Conservation (phyloP, 2,113 vertebrate species). For the Forbesichthys papilliferus region DNA sequence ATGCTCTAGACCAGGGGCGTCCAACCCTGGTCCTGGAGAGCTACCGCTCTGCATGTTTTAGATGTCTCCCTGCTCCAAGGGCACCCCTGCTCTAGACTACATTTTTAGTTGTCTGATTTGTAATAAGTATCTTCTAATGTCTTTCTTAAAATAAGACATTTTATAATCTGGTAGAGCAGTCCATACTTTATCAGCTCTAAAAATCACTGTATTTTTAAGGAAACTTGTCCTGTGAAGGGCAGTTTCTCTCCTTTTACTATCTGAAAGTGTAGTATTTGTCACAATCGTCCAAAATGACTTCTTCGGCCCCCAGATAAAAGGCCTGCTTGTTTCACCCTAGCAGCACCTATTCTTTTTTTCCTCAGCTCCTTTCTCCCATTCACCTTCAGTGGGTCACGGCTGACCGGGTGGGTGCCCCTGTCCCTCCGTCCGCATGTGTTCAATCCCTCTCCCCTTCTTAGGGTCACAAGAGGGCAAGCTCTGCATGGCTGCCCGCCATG, state of each 20-base stretch:
- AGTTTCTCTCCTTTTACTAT: conserved; percentile 27
- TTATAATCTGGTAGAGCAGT: too few species aligned
- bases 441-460: background rate
- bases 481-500: conserved; percentile 10
- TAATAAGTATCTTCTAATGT: too few species aligned
- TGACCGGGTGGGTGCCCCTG: conserved; percentile 5
- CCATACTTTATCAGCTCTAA: too few species aligned
- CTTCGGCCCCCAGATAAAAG: conserved; percentile 57
- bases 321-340: conserved; percentile 60
- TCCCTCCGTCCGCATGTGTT: conserved; percentile 4
- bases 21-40: too few species aligned
- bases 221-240: conserved; percentile 47
- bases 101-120: too few species aligned
- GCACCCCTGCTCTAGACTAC: too few species aligned
- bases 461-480: background rate
- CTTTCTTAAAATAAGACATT: too few species aligned
- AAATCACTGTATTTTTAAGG: too few species aligned
- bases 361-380: conserved; percentile 28
- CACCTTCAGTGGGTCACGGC: conserved; percentile 26
- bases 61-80: too few species aligned
- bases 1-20: too few species aligned
- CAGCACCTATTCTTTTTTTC: conserved; percentile 40
- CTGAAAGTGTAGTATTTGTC: conserved; percentile 76
- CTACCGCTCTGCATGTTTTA: too few species aligned
- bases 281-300: conserved; percentile 70